A percentile compares a stretch with the other conserved stretches of the same genome.
Evolutionary conservation across 2,113 vertebrate genomes (phyloP).

Genomic region (Steatornis caripensis): DNA sequence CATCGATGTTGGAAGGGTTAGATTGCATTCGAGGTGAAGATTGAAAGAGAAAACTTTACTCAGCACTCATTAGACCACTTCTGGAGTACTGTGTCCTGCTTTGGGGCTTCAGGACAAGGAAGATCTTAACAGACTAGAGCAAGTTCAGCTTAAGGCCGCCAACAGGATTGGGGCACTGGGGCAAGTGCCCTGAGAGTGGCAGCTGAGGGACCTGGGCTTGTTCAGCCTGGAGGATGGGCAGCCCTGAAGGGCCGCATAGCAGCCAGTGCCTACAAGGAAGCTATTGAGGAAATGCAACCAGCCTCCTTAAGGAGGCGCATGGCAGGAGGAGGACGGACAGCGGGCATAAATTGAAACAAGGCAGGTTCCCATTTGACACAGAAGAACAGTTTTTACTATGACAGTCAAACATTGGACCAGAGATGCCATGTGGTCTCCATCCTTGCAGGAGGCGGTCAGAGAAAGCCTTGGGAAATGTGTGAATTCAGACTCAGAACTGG

Average conservation of each 20-base stretch:
- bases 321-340: background rate
- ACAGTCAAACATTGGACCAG: background rate
- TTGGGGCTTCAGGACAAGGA: background rate
- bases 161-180: background rate
- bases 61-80: background rate
- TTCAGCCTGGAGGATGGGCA: background rate
- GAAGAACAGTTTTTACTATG: background rate
- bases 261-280: background rate
- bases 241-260: too few species aligned
- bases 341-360: background rate
- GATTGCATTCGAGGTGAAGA: background rate
- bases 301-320: background rate
- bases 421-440: fast-evolving
- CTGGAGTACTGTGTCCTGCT: background rate
- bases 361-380: background rate
- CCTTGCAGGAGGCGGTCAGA: background rate
- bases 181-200: background rate
- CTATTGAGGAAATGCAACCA: background rate
- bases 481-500: background rate
- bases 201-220: background rate
- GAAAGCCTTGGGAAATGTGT: background rate
- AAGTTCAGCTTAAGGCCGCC: background rate
- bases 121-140: background rate
- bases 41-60: background rate
- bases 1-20: background rate